A percentile compares a stretch with the other conserved stretches of the same genome.
These are phyloP conservation scores for Arremon aurantiirostris DNA, from an alignment of 2,797 vertebrate genomes.

Conservation along the genomic window DNA sequence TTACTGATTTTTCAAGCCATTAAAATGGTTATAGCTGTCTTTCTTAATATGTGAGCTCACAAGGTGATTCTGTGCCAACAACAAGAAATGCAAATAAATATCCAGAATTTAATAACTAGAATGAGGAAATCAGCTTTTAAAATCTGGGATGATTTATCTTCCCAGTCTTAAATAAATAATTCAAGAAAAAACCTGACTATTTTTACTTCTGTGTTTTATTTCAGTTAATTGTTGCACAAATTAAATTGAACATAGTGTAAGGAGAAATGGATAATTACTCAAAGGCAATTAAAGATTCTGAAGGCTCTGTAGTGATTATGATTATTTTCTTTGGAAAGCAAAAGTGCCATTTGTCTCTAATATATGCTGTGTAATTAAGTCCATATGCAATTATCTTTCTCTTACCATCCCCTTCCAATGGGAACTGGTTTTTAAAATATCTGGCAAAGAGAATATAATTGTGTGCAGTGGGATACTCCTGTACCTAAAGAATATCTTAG, in stretches of 20 bases:
- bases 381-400: slow-evolving; percentile 50
- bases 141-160: neutral
- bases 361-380: slow-evolving; percentile 53
- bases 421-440: slow-evolving; percentile 2
- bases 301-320: slow-evolving; percentile 52
- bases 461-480: neutral
- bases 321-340: slow-evolving; percentile 64
- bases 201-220: slow-evolving; percentile 32
- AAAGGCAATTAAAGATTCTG: slow-evolving; percentile 60
- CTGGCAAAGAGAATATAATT: neutral
- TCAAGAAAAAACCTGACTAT: neutral
- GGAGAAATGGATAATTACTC: slow-evolving; percentile 53
- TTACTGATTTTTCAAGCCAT: neutral
- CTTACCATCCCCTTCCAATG: slow-evolving; percentile 12
- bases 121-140: slow-evolving; percentile 4
- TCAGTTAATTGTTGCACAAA: slow-evolving; percentile 41
- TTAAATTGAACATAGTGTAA: slow-evolving; percentile 16
- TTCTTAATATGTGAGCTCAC: neutral
- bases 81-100: neutral
- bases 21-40: neutral
- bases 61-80: neutral
- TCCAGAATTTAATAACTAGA: neutral
- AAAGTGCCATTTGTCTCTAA: slow-evolving; percentile 56
- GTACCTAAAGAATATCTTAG: neutral
- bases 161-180: slow-evolving; percentile 19